phyloP scores from a whole-genome alignment of 2,888 invertebrate species.

The Lymantria dispar region DNA sequence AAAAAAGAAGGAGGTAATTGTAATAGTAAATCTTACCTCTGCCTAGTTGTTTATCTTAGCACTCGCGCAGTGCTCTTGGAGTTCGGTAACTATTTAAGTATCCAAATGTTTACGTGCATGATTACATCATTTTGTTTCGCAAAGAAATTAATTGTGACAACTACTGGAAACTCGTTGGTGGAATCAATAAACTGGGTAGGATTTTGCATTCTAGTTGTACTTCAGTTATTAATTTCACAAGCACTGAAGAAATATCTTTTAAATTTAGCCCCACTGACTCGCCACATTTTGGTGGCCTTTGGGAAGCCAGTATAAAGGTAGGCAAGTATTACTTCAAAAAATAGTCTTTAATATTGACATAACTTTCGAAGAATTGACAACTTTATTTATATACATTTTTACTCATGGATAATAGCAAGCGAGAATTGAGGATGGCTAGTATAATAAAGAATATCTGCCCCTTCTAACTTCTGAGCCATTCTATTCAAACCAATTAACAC shows the following conservation, averaged over 20 bases:
- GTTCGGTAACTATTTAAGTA: slow-evolving; percentile 1
- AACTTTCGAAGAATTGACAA: slow-evolving; percentile 5
- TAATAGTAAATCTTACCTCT: slow-evolving; percentile 2
- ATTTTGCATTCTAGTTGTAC: too few species aligned
- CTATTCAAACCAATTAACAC: slow-evolving; percentile 1
- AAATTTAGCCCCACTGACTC: slow-evolving; percentile 1
- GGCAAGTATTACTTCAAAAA: slow-evolving; percentile 3
- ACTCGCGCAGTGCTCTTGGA: slow-evolving; percentile 4
- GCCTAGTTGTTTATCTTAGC: slow-evolving; percentile 3
- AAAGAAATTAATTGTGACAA: slow-evolving; percentile 4
- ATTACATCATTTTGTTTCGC: slow-evolving; percentile 1
- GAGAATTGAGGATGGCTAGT: too few species aligned
- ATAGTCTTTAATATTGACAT: neutral
- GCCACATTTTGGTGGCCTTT: slow-evolving; percentile 1
- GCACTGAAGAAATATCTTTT: neutral
- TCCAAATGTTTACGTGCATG: slow-evolving; percentile 1
- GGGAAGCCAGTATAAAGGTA: slow-evolving; percentile 1
- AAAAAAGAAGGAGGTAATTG: slow-evolving; percentile 1
- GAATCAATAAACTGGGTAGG: neutral
- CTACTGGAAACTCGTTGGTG: slow-evolving; percentile 4
- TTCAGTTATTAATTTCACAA: neutral
- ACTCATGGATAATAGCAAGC: slow-evolving; percentile 5
- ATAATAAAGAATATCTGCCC: too few species aligned
- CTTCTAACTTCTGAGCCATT: slow-evolving; percentile 4
- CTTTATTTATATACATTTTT: slow-evolving; percentile 4